Evolutionary conservation across 92 coral and sea anemone genomes (phyloP).

Genomic region (Parazoanthus atlanticus): DNA sequence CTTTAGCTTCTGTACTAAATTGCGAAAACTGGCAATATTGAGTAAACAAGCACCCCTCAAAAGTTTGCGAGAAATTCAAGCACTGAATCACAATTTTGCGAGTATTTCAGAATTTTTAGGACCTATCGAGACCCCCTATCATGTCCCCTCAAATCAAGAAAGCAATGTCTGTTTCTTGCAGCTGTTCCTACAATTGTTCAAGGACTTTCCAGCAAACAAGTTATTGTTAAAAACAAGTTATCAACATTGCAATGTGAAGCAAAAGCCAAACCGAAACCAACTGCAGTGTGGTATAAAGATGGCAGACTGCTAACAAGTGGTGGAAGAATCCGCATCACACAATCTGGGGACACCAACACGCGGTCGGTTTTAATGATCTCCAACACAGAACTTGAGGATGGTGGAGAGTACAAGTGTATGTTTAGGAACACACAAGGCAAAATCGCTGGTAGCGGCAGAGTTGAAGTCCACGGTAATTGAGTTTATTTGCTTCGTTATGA

Average conservation of each 20-base stretch:
- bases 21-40: no score
- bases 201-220: constrained; percentile 7
- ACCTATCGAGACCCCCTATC: no score
- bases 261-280: constrained; percentile 7
- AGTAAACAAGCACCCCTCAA: no score
- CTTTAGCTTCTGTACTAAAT: no score
- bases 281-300: constrained; percentile 15
- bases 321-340: background rate
- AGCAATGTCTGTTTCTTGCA: background rate
- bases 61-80: no score
- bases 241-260: constrained; percentile 10
- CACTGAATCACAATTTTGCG: no score
- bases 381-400: background rate
- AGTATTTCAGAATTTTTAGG: no score
- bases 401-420: constrained; percentile 14
- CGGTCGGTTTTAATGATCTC: constrained; percentile 22
- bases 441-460: background rate
- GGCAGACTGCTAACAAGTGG: background rate
- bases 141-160: no score
- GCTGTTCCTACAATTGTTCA: background rate
- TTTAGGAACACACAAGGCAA: constrained; percentile 7
- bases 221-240: background rate
- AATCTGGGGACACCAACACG: background rate
- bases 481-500: no score
- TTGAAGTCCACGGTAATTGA: constrained; percentile 24